Evolutionary conservation across 2,888 invertebrate genomes (phyloP).

Genomic region (Nephrotoma guestfalica): DNA sequence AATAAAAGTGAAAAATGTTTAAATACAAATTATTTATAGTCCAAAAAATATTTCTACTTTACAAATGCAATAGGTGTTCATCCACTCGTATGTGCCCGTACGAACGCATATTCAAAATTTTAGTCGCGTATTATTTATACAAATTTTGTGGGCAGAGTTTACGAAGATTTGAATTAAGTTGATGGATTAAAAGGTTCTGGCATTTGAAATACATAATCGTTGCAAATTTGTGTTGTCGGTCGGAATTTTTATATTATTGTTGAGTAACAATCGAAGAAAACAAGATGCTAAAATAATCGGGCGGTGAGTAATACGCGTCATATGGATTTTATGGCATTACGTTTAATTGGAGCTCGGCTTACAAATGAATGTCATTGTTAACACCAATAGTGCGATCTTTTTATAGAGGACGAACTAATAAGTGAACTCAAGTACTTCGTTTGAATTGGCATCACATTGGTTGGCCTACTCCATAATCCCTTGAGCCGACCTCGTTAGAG

Average conservation of each 20-base stretch:
- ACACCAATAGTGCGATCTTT: too few relatives aligned
- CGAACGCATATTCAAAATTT: neutral
- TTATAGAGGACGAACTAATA: too few relatives aligned
- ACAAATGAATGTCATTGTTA: too few relatives aligned
- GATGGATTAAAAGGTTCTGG: neutral
- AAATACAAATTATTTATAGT: neutral
- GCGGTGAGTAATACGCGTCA: too few relatives aligned
- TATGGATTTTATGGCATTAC: too few relatives aligned
- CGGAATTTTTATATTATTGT: neutral
- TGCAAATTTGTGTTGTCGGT: neutral
- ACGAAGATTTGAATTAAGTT: neutral
- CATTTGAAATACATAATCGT: neutral
- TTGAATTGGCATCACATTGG: accelerated
- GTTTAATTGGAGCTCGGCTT: too few relatives aligned
- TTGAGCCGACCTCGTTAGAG: too few relatives aligned
- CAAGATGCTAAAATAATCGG: neutral
- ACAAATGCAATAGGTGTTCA: neutral
- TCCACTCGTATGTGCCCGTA: too few relatives aligned
- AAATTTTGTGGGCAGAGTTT: neutral
- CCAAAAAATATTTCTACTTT: neutral
- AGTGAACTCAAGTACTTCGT: too few relatives aligned
- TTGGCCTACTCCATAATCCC: too few relatives aligned
- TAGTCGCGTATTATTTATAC: neutral
- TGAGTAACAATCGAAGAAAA: neutral
- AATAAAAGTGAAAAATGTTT: neutral